Percentiles rank a stretch among this genome's conserved stretches.
These are phyloP conservation scores for Heliothis peltigera DNA, from an alignment of 2,888 invertebrate species.

Conservation along the genomic window DNA sequence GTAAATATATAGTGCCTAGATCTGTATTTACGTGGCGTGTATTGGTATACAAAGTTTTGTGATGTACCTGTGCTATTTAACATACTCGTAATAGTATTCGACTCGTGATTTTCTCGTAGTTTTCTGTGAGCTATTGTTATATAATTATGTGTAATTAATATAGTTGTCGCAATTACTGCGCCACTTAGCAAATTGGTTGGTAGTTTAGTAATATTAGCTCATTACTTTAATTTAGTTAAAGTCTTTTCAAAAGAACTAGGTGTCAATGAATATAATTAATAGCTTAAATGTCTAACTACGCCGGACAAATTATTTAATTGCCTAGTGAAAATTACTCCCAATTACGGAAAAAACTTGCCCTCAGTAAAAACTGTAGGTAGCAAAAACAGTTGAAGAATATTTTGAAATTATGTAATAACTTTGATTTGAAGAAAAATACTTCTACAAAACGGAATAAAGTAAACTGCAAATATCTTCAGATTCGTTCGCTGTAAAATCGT, in stretches of 20 bases:
- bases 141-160: slow-evolving; percentile 53
- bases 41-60: slow-evolving; percentile 34
- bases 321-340: no score
- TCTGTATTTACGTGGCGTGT: slow-evolving; percentile 14
- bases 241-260: slow-evolving; percentile 14
- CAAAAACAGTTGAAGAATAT: no score
- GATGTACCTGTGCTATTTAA: slow-evolving; percentile 50
- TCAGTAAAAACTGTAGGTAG: no score
- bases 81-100: slow-evolving; percentile 47
- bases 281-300: neutral
- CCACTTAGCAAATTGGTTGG: slow-evolving; percentile 45
- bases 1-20: slow-evolving; percentile 37
- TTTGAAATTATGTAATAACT: no score
- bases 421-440: no score
- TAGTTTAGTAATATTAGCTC: slow-evolving; percentile 25
- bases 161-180: slow-evolving; percentile 45
- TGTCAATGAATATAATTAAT: slow-evolving; percentile 10
- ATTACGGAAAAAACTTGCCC: no score
- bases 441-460: no score
- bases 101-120: slow-evolving; percentile 56
- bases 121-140: slow-evolving; percentile 44
- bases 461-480: no score
- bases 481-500: no score
- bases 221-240: slow-evolving; percentile 33
- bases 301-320: no score